Evolutionary conservation across 1,140 invertebrate genomes (phyloP).

Genomic region (Nomia melanderi): DNA sequence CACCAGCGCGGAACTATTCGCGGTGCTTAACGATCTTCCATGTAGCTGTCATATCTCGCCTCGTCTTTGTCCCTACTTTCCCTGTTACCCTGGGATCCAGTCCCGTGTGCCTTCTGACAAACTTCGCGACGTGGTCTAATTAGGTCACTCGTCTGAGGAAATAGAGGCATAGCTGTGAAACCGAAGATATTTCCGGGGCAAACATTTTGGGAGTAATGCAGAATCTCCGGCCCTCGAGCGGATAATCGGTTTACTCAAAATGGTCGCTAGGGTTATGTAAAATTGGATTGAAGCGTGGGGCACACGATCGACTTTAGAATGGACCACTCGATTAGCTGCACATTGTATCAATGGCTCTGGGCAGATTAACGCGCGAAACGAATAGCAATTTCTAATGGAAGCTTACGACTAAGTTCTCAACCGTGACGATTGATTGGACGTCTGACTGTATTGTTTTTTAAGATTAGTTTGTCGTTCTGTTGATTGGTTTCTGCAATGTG

Average conservation of each 20-base stretch:
- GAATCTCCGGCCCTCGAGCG: background rate
- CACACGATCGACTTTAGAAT: background rate
- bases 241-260: conserved; percentile 15
- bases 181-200: conserved; percentile 32
- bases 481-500: too few relatives aligned
- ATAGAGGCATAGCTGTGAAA: conserved; percentile 16
- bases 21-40: conserved; percentile 5
- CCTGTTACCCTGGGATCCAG: background rate
- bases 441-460: too few relatives aligned
- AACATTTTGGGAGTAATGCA: conserved; percentile 19
- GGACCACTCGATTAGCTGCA: background rate
- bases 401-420: background rate
- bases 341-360: background rate
- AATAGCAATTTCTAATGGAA: background rate
- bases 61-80: conserved; percentile 7
- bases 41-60: background rate
- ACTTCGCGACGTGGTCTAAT: conserved; percentile 28
- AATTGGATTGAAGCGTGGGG: conserved; percentile 3
- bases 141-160: conserved; percentile 36
- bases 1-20: background rate
- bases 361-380: background rate
- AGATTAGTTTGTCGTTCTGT: too few relatives aligned
- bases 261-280: background rate
- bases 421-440: too few relatives aligned
- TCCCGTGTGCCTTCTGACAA: conserved; percentile 7